Conservation (phyloP, 2,797 vertebrate species). For the Parauchenoglanis ngamensis region DNA sequence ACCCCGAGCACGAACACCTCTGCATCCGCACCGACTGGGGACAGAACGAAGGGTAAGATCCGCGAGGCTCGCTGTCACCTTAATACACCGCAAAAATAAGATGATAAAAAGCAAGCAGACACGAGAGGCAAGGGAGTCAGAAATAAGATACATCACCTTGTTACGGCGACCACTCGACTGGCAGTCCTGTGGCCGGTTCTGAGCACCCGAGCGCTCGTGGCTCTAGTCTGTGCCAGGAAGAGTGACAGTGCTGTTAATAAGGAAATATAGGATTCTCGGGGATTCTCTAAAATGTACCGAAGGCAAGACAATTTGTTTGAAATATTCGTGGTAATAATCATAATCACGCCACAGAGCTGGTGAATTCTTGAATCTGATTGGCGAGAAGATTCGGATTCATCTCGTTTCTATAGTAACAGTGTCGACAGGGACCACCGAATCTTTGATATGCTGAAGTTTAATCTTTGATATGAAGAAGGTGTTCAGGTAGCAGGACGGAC, state of each 20-base stretch:
- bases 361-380: background rate
- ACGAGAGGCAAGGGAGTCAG: constrained; percentile 34
- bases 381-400: background rate
- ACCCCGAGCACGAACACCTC: constrained; percentile 89
- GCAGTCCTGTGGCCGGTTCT: constrained; percentile 46
- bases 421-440: background rate
- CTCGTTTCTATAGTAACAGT: background rate
- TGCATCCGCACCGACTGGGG: constrained; percentile 96
- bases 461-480: background rate
- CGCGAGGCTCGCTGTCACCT: constrained; percentile 37
- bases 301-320: background rate
- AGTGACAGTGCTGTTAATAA: background rate
- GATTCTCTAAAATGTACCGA: background rate
- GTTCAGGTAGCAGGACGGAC: background rate
- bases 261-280: background rate
- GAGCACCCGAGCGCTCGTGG: constrained; percentile 4
- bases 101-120: constrained; percentile 1
- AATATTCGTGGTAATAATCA: background rate
- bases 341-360: background rate
- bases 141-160: constrained; percentile 33
- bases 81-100: constrained; percentile 41
- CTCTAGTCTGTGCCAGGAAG: background rate
- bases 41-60: constrained; percentile 92
- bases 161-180: constrained; percentile 22
- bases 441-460: background rate